phyloP scores from a whole-genome alignment of 2,888 invertebrate species.

The Ormyrus thymus region DNA sequence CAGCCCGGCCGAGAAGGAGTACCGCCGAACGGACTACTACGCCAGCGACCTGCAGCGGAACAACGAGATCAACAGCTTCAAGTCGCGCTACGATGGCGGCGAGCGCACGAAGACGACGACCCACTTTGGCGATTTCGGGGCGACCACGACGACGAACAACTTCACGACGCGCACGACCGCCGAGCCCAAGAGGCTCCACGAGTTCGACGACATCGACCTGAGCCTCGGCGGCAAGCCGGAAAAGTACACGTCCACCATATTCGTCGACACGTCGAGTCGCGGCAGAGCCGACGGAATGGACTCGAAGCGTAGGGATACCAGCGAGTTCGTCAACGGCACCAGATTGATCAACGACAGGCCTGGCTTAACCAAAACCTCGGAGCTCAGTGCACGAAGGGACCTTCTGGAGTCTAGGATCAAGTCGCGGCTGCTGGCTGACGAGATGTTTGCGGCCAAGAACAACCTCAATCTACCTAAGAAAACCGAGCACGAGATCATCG shows the following conservation, averaged over 20 bases:
- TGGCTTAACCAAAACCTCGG: constrained; percentile 73
- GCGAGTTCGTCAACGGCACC: constrained; percentile 53
- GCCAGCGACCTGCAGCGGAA: constrained; percentile 66
- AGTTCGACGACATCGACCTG: constrained; percentile 70
- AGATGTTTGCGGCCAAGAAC: constrained; percentile 67
- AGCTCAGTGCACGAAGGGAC: constrained; percentile 84
- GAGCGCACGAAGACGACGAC: constrained; percentile 59
- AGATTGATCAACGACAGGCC: constrained; percentile 52
- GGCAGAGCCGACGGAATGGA: constrained; percentile 79
- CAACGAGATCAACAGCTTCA: constrained; percentile 69
- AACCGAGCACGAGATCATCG: constrained; percentile 70
- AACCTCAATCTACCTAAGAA: constrained; percentile 65
- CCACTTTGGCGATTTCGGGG: constrained; percentile 57
- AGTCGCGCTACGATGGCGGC: constrained; percentile 61
- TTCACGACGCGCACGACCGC: constrained; percentile 65
- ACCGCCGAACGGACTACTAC: constrained; percentile 67
- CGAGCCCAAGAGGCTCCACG: constrained; percentile 62
- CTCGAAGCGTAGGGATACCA: constrained; percentile 62
- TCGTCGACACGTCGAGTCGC: constrained; percentile 76
- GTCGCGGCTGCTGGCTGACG: constrained; percentile 77
- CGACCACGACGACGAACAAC: constrained; percentile 55
- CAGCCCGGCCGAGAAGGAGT: constrained; percentile 72
- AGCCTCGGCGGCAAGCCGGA: constrained; percentile 63
- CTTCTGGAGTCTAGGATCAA: constrained; percentile 86
- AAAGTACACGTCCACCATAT: constrained; percentile 72